Conservation (phyloP, 1,140 invertebrate genomes). For the Drosophila pandora region DNA sequence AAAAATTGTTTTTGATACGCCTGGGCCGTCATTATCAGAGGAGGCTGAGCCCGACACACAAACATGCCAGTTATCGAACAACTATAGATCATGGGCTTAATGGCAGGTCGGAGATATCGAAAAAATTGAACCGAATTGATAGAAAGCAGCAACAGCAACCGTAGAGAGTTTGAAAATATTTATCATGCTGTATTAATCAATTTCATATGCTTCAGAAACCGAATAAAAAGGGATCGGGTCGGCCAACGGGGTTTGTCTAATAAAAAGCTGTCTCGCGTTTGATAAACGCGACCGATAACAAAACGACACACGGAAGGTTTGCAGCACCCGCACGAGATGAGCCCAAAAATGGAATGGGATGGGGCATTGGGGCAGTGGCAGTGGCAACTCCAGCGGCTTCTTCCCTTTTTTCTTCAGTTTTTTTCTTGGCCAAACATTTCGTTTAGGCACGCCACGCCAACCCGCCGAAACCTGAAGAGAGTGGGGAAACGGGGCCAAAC, state of each 20-base stretch:
- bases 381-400: conserved; percentile 50
- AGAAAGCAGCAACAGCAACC: conserved; percentile 10
- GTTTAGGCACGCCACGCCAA: conserved; percentile 77
- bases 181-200: conserved; percentile 81
- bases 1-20: conserved; percentile 48
- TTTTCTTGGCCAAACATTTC: conserved; percentile 60
- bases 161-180: conserved; percentile 65
- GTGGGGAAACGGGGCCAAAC: conserved; percentile 68
- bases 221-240: conserved; percentile 14
- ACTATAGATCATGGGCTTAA: conserved; percentile 75
- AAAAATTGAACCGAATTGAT: conserved; percentile 35
- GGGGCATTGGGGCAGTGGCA: conserved; percentile 17
- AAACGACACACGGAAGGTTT: conserved; percentile 47
- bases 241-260: conserved; percentile 42
- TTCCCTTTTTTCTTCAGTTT: conserved; percentile 11
- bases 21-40: conserved; percentile 17
- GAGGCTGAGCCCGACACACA: conserved; percentile 38
- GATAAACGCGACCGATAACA: conserved; percentile 70
- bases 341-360: conserved; percentile 14
- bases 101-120: conserved; percentile 61
- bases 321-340: conserved; percentile 61
- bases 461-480: conserved; percentile 22
- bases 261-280: conserved; percentile 70
- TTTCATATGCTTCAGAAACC: conserved; percentile 67
- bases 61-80: conserved; percentile 53